phyloP scores from a whole-genome alignment of 92 coral and sea anemone species.

The Phenganax stokvisi region DNA sequence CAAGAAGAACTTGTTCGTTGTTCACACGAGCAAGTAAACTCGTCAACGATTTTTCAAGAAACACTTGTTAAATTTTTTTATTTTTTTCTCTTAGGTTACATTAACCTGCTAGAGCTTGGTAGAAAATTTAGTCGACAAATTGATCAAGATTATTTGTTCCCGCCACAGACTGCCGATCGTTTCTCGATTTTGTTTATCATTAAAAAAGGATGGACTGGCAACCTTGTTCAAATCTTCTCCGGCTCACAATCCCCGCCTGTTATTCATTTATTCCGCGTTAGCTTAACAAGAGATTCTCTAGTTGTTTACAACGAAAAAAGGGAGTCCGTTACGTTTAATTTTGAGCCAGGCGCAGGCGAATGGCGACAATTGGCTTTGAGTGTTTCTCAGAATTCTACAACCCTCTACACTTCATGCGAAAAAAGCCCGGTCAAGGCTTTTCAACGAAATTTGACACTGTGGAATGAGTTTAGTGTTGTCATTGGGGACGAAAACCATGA shows the following conservation, averaged over 20 bases:
- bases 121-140: conserved; percentile 10
- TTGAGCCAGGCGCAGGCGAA: background rate
- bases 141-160: conserved; percentile 1
- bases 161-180: background rate
- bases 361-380: conserved; percentile 28
- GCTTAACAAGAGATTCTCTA: conserved; percentile 12
- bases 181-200: conserved; percentile 19
- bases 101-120: background rate
- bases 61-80: background rate
- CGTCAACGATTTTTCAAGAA: background rate
- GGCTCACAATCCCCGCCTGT: background rate
- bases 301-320: conserved; percentile 11
- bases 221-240: conserved; percentile 29
- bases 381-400: background rate
- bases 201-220: conserved; percentile 22
- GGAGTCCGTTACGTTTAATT: conserved; percentile 9
- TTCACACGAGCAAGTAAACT: background rate
- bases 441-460: conserved; percentile 21
- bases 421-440: background rate
- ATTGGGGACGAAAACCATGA: conserved; percentile 6
- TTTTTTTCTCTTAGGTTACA: background rate
- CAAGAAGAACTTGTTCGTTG: background rate
- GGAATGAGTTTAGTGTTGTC: conserved; percentile 10
- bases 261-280: conserved; percentile 1
- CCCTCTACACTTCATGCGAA: conserved; percentile 6